Conservation (phyloP, 2,797 vertebrate species). For the Pseudochirops corinnae region DNA sequence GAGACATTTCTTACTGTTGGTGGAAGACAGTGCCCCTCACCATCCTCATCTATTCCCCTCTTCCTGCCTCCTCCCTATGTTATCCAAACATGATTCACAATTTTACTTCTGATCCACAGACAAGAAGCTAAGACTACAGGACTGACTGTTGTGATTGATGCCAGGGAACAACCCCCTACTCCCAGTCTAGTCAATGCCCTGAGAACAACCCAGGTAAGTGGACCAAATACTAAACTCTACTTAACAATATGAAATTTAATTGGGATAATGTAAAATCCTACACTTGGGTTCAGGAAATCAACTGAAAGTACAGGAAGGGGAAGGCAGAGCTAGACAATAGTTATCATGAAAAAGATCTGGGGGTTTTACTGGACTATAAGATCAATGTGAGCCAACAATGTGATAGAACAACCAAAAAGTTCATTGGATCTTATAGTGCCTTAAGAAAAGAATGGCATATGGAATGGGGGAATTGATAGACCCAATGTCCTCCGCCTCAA, state of each 20-base stretch:
- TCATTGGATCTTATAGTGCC: neutral
- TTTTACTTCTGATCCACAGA: conserved; percentile 83
- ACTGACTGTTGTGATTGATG: conserved; percentile 91
- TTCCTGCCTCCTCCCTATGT: conserved; percentile 53
- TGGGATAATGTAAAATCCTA: neutral
- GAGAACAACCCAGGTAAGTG: conserved; percentile 90
- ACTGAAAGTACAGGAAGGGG: neutral
- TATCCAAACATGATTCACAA: conserved; percentile 49
- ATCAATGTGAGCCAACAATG: neutral
- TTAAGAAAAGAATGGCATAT: neutral
- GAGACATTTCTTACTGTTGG: neutral
- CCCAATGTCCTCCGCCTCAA: neutral
- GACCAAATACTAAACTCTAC: neutral
- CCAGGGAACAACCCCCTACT: conserved; percentile 87
- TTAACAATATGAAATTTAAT: neutral
- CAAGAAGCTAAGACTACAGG: conserved; percentile 87
- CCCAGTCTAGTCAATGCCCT: conserved; percentile 89
- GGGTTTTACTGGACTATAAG: neutral
- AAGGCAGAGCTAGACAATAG: neutral
- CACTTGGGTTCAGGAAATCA: neutral
- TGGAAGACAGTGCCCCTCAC: neutral
- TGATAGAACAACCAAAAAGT: neutral
- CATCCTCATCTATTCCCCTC: neutral
- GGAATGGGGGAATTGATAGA: neutral
- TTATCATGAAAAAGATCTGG: neutral